phyloP scores from a whole-genome alignment of 2,113 vertebrate genomes.

The Cyprinodon brontotheroides region DNA sequence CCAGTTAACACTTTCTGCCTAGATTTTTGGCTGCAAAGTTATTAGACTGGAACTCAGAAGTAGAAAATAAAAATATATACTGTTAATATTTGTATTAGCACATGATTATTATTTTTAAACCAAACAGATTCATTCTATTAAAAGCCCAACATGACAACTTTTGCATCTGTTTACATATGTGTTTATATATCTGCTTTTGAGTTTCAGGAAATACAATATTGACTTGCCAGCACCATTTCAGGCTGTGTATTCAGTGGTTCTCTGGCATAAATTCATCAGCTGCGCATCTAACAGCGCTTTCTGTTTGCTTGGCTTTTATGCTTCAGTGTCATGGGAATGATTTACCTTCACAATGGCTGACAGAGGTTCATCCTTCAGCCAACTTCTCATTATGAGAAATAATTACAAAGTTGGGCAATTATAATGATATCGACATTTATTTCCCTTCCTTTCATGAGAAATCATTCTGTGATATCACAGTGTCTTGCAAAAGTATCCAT shows the following conservation, averaged over 20 bases:
- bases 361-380: conserved; percentile 22
- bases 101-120: neutral
- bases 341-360: conserved; percentile 60
- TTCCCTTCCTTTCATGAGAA: conserved; percentile 35
- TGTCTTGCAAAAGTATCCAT: neutral
- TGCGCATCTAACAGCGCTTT: conserved; percentile 68
- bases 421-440: conserved; percentile 30
- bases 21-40: conserved; percentile 56
- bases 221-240: conserved; percentile 58
- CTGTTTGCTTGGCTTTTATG: conserved; percentile 71
- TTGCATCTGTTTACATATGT: conserved; percentile 1
- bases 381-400: neutral
- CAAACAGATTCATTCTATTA: conserved; percentile 5
- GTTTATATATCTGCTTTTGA: conserved; percentile 75
- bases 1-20: conserved; percentile 62
- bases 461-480: conserved; percentile 23
- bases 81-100: neutral
- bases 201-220: conserved; percentile 65
- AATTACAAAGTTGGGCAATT: conserved; percentile 35
- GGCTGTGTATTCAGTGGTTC: conserved; percentile 59
- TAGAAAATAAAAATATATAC: conserved; percentile 42
- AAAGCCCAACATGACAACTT: conserved; percentile 4
- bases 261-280: conserved; percentile 64
- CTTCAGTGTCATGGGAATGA: conserved; percentile 70
- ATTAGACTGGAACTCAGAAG: conserved; percentile 77